Evolutionary conservation across 2,888 invertebrate species (phyloP), one percentile per base, ranked within the genome.

Genomic region (Cyaniris semiargus): DNA sequence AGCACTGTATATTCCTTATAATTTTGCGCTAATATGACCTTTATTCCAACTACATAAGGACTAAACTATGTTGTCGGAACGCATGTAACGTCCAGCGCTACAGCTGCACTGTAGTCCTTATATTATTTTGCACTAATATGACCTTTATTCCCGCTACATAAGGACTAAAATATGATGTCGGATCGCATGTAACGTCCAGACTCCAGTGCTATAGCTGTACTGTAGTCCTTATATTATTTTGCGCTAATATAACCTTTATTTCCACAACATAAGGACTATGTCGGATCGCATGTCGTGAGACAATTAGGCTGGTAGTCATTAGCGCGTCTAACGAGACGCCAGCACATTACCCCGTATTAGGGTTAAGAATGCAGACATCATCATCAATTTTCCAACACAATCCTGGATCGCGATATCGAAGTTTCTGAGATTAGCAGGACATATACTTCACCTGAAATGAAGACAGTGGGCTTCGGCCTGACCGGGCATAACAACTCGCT

Each of bases 301-400:
- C 76, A 76, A 76, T 76, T 71, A 76, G 56, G 56, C 76, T 38
- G 53, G 56, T 38, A 71, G 56, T 76, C 76, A 76, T 76, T 76
- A 76, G 70, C 76, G 71, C 76, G 70, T 72, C 72, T 72, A 72
- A 72, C 72, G 72, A 72, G 72, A 38, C 72, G 27, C 13, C 13
- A 44, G 23, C 23, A 72, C 72, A 72, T 72, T 72, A 72, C 23
- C 44, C 48, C 38, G 72, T n/a, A 71, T 71, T 71, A 71, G 34
- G 38, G 71, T 71, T 60, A 60, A 60, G 60, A 60, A 60, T 60
- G 21, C 23, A 23, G 60, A 21, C 60, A 23, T 23, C 10, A 60
- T 23, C 60, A 23, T 60, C 60, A 60, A 10, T 23, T 60, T 21
- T 60, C 60, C 23, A 60, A 21, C 23, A 10, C 21, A 53, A 18